phyloP scores from a whole-genome alignment of 2,888 invertebrate genomes.

The Carpatolechia fugitivella region DNA sequence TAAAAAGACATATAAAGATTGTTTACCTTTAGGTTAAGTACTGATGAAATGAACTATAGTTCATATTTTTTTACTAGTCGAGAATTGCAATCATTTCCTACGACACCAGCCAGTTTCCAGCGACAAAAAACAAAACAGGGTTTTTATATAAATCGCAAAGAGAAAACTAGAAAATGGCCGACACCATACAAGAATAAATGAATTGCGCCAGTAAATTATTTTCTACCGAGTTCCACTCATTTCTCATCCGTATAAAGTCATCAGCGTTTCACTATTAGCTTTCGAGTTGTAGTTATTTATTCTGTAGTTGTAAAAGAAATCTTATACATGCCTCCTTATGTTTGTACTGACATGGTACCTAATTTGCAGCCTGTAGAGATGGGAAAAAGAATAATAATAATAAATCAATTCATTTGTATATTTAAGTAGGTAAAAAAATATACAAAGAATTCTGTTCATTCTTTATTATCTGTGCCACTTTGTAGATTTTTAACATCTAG shows the following conservation, averaged over 20 bases:
- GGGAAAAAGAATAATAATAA: background rate
- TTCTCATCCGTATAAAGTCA: conserved; percentile 14
- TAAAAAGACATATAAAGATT: too few relatives aligned
- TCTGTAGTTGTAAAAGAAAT: background rate
- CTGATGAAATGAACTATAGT: too few relatives aligned
- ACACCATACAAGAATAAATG: background rate
- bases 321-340: background rate
- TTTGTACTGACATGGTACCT: background rate
- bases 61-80: too few relatives aligned
- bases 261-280: conserved; percentile 16
- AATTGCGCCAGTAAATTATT: conserved; percentile 4
- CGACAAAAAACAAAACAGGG: background rate
- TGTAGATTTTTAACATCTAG: too few relatives aligned
- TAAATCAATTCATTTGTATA: too few relatives aligned
- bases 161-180: conserved; percentile 5
- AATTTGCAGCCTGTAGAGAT: background rate
- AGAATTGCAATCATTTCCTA: too few relatives aligned
- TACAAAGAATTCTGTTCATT: too few relatives aligned
- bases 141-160: background rate
- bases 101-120: too few relatives aligned
- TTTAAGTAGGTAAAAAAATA: too few relatives aligned
- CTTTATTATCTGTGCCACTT: too few relatives aligned
- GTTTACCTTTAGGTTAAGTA: too few relatives aligned
- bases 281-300: background rate
- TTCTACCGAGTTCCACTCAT: conserved; percentile 1